These are phyloP conservation scores for Callyntrura sp. DNA, from an alignment of 2,888 invertebrate species.

Conservation along the genomic window DNA sequence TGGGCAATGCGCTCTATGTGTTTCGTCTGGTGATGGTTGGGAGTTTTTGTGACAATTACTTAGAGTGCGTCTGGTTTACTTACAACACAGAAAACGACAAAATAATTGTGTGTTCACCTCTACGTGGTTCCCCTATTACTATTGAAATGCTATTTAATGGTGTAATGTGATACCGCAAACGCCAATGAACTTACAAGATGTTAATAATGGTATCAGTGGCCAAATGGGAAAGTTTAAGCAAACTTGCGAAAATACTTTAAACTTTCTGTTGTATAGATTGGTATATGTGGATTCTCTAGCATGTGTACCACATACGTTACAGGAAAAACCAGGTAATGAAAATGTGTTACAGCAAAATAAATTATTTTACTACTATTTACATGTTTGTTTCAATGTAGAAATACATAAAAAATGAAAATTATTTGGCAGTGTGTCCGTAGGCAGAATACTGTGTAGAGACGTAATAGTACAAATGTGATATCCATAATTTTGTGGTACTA, in stretches of 20 bases:
- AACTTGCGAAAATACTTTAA: slow-evolving; percentile 54
- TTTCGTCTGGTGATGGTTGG: no score
- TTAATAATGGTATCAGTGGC: slow-evolving; percentile 32
- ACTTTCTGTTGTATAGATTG: background rate
- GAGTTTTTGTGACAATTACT: background rate
- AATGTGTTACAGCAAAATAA: no score
- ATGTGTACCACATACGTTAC: background rate
- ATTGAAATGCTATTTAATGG: slow-evolving; percentile 38
- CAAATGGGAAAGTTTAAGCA: slow-evolving; percentile 70
- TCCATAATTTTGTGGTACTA: no score
- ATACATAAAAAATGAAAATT: no score
- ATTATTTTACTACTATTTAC: no score
- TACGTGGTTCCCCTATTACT: slow-evolving; percentile 31
- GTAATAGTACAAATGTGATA: no score
- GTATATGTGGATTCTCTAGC: background rate
- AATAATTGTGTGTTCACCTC: background rate
- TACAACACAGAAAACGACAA: background rate
- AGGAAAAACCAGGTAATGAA: no score
- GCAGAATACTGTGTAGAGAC: no score
- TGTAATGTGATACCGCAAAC: slow-evolving; percentile 65
- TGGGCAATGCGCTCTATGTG: background rate
- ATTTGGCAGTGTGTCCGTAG: no score
- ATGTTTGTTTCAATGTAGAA: no score
- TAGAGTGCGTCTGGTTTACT: background rate
- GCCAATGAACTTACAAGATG: slow-evolving; percentile 29